Percentiles rank a stretch among this genome's conserved stretches.
Conservation (phyloP, 2,113 vertebrate species). For the Drymodes brunneopygia region DNA sequence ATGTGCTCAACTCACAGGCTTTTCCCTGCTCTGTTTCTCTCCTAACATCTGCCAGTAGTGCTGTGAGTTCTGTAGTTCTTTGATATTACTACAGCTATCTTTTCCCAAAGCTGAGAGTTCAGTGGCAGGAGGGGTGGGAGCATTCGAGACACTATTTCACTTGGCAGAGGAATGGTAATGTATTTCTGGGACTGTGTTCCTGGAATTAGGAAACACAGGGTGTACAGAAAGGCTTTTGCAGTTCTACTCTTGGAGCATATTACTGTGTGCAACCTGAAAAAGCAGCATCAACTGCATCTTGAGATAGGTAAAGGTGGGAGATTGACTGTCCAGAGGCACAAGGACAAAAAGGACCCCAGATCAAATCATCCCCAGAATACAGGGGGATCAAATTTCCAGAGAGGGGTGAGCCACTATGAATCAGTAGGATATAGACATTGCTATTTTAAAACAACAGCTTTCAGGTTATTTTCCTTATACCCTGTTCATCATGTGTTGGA, state of each 20-base stretch:
- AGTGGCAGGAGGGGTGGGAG: background rate
- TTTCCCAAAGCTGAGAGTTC: background rate
- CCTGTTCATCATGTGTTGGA: background rate
- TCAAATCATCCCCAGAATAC: background rate
- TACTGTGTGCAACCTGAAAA: background rate
- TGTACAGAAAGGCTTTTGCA: accelerated
- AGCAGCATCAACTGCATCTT: background rate
- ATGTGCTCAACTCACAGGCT: background rate
- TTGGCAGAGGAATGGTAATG: background rate
- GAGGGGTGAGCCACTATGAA: too few relatives aligned
- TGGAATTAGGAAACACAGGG: background rate
- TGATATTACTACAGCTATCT: background rate
- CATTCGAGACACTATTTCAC: background rate
- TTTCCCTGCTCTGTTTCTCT: background rate
- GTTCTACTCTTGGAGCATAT: background rate
- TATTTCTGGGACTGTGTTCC: background rate
- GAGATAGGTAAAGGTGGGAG: background rate
- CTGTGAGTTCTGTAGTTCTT: background rate
- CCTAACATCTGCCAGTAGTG: background rate
- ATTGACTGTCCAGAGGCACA: background rate
- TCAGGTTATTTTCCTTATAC: background rate
- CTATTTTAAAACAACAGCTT: background rate
- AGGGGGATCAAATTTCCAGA: too few relatives aligned
- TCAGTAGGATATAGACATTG: background rate
- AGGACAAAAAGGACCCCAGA: background rate